phyloP scores from a whole-genome alignment of 2,113 vertebrate species.

The Hemibagrus wyckioides region DNA sequence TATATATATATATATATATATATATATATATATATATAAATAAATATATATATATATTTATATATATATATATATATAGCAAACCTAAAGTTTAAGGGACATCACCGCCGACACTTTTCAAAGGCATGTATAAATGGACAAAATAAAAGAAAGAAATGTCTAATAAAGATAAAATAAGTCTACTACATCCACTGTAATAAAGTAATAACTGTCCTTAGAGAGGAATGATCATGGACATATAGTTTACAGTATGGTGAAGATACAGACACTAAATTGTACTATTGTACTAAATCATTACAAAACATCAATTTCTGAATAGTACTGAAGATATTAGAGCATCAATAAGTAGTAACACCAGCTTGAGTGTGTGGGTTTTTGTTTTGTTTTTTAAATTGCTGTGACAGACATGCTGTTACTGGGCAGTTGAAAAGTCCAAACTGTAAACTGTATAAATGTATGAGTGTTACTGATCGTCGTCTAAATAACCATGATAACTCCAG shows the following conservation, averaged over 20 bases:
- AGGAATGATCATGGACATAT: slow-evolving; percentile 39
- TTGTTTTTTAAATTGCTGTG: slow-evolving; percentile 19
- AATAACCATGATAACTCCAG: slow-evolving; percentile 34
- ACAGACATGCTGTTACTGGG: slow-evolving; percentile 40
- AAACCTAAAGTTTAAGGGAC: neutral
- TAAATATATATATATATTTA: too few relatives aligned
- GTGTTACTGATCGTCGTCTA: slow-evolving; percentile 29
- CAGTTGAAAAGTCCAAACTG: slow-evolving; percentile 36
- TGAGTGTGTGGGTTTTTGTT: neutral
- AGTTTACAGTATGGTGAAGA: slow-evolving; percentile 43
- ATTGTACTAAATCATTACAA: slow-evolving; percentile 55
- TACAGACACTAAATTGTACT: slow-evolving; percentile 50
- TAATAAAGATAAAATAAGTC: slow-evolving; percentile 28
- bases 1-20: too few relatives aligned
- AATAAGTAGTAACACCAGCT: slow-evolving; percentile 37
- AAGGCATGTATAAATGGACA: neutral
- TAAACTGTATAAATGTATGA: slow-evolving; percentile 40
- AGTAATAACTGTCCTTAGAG: slow-evolving; percentile 38
- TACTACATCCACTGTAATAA: slow-evolving; percentile 29
- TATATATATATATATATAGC: too few relatives aligned
- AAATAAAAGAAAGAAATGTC: slow-evolving; percentile 6
- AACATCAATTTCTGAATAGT: slow-evolving; percentile 51
- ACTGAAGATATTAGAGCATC: slow-evolving; percentile 45
- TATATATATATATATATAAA: too few relatives aligned
- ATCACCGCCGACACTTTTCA: neutral